Conservation (phyloP, 2,113 vertebrate species). For the Psittacara wagleri region DNA sequence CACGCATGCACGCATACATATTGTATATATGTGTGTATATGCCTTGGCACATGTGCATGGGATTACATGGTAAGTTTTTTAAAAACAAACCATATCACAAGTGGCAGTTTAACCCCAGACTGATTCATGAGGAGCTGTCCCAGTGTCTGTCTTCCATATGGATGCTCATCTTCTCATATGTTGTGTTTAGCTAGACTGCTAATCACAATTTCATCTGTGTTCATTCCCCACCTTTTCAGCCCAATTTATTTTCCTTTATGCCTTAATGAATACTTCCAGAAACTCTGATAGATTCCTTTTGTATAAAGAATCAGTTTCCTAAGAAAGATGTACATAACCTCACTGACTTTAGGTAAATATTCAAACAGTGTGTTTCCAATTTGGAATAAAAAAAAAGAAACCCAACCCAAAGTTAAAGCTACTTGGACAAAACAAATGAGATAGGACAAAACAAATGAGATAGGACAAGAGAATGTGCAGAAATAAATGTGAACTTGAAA, state of each 20-base stretch:
- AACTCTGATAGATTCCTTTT: not conserved
- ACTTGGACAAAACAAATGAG: not conserved
- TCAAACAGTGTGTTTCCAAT: not conserved
- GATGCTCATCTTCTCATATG: rapidly evolving
- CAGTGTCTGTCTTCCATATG: rapidly evolving
- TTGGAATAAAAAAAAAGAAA: not conserved
- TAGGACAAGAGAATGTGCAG: not conserved
- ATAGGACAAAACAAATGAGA: not conserved
- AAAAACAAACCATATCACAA: not conserved
- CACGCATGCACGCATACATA: rapidly evolving
- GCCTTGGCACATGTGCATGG: rapidly evolving
- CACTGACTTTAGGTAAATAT: not conserved
- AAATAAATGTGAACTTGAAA: not conserved
- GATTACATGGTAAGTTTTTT: rapidly evolving
- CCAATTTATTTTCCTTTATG: not conserved
- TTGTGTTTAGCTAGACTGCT: not conserved
- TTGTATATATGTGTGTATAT: rapidly evolving
- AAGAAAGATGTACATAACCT: rapidly evolving
- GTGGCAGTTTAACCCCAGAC: not conserved
- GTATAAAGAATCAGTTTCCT: not conserved
- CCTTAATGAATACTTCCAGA: not conserved
- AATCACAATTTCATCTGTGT: not conserved
- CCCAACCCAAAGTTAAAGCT: not conserved
- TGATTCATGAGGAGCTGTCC: not conserved
- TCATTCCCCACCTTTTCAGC: not conserved